Evolutionary conservation across 2,113 vertebrate genomes (phyloP), one percentile per base, ranked within the genome.

Genomic region (Spilogale gracilis): DNA sequence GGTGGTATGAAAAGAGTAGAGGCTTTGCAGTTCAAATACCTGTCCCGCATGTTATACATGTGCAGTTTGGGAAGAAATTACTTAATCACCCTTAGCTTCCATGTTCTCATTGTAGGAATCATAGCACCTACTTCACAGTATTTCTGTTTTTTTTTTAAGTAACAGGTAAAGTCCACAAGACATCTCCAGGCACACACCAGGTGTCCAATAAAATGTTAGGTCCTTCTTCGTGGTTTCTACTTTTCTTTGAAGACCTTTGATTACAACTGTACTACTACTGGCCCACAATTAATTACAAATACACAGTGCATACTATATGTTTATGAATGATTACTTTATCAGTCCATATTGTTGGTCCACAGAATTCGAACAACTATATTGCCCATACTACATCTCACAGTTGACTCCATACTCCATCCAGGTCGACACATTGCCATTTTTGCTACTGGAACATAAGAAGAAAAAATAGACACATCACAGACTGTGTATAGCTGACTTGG

Each of bases 171-270:
- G 17, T n/a, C 56, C 32, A 67, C 1, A 63, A 52, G 25, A 58
- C 20, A 86, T 90, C 81, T 94, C 54, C 25, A 97, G 18, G 38
- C 25, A 90, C 10, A 78, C 6, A 88, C n/a, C 50, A 82, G 10
- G 20, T 56, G 1, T 91, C 12, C 23, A 54, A 27, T 60, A 63
- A 86, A 43, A 86, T 69, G 11, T 81, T 81, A 63, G 32, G 8
- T 23, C 32, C 69, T 84, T 73, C 32, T 94, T 79, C 11, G 20
- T 23, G 11, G 3, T 8, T 80, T 61, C 21, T 38, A 78, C 21
- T 82, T 92, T 32, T 80, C 23, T 83, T 92, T 83, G 56, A 91
- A 21, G 80, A 74, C 58, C 23, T 43, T 89, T 90, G 14, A 74
- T 92, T 82, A 71, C 25, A 60, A 56, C 27, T 56, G 3, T 2